These are phyloP conservation scores for Micronycteris hirsuta DNA, from an alignment of 2,113 vertebrate genomes.

Conservation along the genomic window DNA sequence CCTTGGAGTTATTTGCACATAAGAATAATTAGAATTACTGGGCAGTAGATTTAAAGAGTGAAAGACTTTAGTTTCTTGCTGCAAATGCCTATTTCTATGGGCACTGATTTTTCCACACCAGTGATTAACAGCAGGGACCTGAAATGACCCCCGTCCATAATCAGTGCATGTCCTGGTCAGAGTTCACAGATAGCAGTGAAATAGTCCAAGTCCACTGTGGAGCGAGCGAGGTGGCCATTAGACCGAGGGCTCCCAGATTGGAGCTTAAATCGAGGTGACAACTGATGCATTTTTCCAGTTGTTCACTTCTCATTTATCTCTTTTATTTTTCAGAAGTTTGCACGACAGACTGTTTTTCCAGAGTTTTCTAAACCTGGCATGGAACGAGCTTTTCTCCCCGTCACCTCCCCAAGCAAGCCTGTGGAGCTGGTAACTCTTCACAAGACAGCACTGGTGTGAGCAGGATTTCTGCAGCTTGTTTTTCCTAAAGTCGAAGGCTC, in stretches of 20 bases:
- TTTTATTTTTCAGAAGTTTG: conserved; percentile 78
- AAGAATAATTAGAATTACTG: not conserved
- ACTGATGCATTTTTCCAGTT: not conserved
- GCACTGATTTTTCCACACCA: not conserved
- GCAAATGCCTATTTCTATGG: not conserved
- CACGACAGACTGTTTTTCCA: conserved; percentile 78
- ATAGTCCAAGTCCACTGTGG: fast-evolving
- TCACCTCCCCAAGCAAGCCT: conserved; percentile 44
- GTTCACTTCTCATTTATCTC: not conserved
- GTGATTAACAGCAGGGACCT: not conserved
- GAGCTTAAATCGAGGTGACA: not conserved
- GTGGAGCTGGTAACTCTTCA: conserved; percentile 30
- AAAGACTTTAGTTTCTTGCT: not conserved
- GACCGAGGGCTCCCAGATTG: not conserved
- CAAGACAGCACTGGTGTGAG: conserved; percentile 66
- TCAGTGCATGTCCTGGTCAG: not conserved
- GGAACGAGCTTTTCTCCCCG: conserved; percentile 63
- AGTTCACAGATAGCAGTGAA: not conserved
- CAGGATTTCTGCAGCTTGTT: not conserved
- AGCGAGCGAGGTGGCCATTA: fast-evolving
- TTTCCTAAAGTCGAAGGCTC: not conserved
- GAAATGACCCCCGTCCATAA: not conserved
- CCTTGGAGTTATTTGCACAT: not conserved
- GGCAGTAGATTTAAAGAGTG: not conserved
- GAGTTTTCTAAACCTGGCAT: conserved; percentile 64